A percentile compares a stretch with the other conserved stretches of the same genome.
Evolutionary conservation across 2,888 invertebrate species (phyloP).

Genomic region (Drosophila lacicola): DNA sequence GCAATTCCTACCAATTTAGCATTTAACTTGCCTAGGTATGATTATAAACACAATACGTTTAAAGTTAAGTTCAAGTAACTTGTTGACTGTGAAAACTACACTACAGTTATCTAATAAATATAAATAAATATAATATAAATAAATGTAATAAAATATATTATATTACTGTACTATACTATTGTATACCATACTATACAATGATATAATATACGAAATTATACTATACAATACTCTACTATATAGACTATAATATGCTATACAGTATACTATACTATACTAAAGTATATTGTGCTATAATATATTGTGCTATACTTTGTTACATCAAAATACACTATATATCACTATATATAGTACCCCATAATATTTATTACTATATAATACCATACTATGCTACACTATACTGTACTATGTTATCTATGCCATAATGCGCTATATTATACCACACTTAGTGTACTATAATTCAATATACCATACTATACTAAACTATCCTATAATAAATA

Average conservation of each 20-base stretch:
- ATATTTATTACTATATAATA: too few relatives aligned
- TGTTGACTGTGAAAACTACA: not conserved
- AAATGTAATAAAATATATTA: too few relatives aligned
- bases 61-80: too few relatives aligned
- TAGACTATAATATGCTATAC: not conserved
- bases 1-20: conserved; percentile 3
- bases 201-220: not conserved
- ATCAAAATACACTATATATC: not conserved
- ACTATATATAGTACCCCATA: not conserved
- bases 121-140: too few relatives aligned
- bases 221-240: not conserved
- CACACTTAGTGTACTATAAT: not conserved
- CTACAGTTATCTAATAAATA: too few relatives aligned
- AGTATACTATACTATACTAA: not conserved
- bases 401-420: not conserved
- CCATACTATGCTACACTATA: not conserved
- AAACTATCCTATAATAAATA: not conserved
- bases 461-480: not conserved
- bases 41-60: not conserved
- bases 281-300: not conserved
- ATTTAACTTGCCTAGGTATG: not conserved
- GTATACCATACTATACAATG: not conserved
- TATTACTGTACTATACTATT: not conserved
- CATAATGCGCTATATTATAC: not conserved
- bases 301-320: not conserved